Base-by-base conservation (phyloP, 35 echinoderm and acorn worm genomes). In the Heliocidaris tuberculata region DNA sequence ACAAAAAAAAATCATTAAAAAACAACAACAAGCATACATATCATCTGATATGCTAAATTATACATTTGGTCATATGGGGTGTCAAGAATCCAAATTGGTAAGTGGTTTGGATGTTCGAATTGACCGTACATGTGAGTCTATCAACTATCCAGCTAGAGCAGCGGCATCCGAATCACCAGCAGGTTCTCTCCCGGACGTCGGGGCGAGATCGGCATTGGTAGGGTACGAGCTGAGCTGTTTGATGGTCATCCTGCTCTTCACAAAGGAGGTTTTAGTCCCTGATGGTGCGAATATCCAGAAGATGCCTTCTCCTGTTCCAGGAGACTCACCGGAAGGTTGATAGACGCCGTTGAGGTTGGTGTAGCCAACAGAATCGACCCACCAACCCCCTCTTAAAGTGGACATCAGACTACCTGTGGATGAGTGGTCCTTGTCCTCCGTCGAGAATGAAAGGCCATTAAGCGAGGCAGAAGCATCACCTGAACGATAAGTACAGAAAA, bases 281-380 rank as follows among this genome's bases (percentile, higher is more conserved):
- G 87, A 15, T 7, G 31, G 9, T 24, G 12, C 15, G 65, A 21
- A 78, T 17, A 17, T 78, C 87, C 87, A 89, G 32, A 7, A 89
- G 87, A 89, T 12, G 10, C 87, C 87, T 13, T 32, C 19, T 32
- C 87, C 87, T 89, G 7, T 19, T 6, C 17, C 31, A 48, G 87
- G 87, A 16, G 48, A 30, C 13, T 30, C 50, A 30, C 48, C 48
- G 48, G 91, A 52, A 59, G 29, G 13, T n/a, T 93, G 91, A 31
- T 93, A 93, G 11, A 93, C 50, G 50, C 91, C 91, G 32, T 93
- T 93, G 91, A 93, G 91, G 29, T 93, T 93, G 48, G 91, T 48
- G 48, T 48, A 50, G 24, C 13, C 50, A 7, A 6, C 5, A 59
- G 9, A 9, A 13, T 93, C 19, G 91, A 93, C n/a, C 91, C 91